Evolutionary conservation across 2,888 invertebrate genomes (phyloP).

Genomic region (Neoaliturus tenellus): DNA sequence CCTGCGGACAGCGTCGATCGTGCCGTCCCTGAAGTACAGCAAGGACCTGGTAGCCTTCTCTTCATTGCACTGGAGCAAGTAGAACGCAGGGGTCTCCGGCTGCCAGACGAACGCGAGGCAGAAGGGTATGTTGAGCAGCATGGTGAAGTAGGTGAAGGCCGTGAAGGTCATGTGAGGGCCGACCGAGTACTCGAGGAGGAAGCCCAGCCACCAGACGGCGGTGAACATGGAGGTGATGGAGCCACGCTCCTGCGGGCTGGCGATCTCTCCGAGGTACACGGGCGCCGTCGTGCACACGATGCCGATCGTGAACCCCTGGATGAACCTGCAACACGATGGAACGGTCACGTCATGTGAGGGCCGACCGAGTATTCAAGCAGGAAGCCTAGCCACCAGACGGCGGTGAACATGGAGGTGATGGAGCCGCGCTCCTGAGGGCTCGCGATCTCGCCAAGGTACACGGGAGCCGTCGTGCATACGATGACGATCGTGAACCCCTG

Average conservation of each 20-base stretch:
- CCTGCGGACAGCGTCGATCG: not conserved
- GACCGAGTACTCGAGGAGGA: conserved; percentile 33
- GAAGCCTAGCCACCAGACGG: conserved; percentile 43
- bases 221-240: conserved; percentile 33
- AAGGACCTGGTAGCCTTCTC: conserved; percentile 24
- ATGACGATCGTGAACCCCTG: conserved; percentile 37
- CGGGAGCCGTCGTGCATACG: conserved; percentile 18
- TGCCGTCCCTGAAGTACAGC: not conserved
- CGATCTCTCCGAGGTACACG: conserved; percentile 34
- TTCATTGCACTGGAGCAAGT: conserved; percentile 16
- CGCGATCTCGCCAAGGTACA: conserved; percentile 39
- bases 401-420: conserved; percentile 26
- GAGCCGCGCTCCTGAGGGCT: conserved; percentile 11
- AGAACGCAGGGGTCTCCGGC: conserved; percentile 18
- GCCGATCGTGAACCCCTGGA: conserved; percentile 35
- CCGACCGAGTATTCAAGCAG: conserved; percentile 28
- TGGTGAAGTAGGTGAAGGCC: conserved; percentile 39
- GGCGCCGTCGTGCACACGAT: conserved; percentile 34
- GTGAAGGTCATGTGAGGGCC: conserved; percentile 33
- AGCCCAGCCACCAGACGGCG: conserved; percentile 35
- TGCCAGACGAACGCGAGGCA: conserved; percentile 40
- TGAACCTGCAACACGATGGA: conserved; percentile 23
- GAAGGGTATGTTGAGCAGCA: conserved; percentile 23
- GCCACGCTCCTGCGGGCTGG: conserved; percentile 9
- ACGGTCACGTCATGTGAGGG: conserved; percentile 36